Conservation (phyloP, 2,888 invertebrate species). For the Chromoteleia sp. region DNA sequence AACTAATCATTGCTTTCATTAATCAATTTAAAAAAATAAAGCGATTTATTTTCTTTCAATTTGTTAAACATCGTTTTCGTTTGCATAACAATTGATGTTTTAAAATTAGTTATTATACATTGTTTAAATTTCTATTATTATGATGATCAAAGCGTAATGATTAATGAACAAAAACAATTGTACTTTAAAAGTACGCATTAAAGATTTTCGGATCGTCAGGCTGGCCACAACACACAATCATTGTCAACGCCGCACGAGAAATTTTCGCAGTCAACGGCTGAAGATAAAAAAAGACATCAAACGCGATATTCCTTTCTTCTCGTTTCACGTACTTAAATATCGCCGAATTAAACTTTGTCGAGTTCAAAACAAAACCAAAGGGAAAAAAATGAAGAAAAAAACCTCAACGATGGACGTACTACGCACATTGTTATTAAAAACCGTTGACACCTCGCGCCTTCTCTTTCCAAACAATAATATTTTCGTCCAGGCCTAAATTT, state of each 20-base stretch:
- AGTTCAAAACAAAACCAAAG: no score
- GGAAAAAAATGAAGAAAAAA: no score
- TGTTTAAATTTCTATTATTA: no score
- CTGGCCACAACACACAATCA: slow-evolving; percentile 9
- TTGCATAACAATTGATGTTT: no score
- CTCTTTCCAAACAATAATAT: slow-evolving; percentile 6
- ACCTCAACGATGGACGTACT: neutral
- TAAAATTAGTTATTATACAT: no score
- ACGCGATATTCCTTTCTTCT: neutral
- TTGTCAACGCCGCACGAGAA: neutral
- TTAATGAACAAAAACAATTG: neutral
- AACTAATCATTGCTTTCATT: no score
- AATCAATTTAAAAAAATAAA: no score
- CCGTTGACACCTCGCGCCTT: slow-evolving; percentile 13
- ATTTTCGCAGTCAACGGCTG: neutral
- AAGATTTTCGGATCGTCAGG: slow-evolving; percentile 23
- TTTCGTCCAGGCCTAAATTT: slow-evolving; percentile 2
- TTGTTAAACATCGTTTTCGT: no score
- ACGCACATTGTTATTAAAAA: neutral
- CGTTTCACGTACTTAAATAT: neutral
- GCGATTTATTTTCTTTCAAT: no score
- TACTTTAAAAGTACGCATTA: neutral
- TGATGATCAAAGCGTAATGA: no score
- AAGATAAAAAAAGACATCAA: slow-evolving; percentile 9
- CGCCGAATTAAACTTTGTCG: no score